Percentiles rank a stretch among this genome's conserved stretches.
These are phyloP conservation scores for Pissodes strobi DNA, from an alignment of 1,140 invertebrate species.

Conservation along the genomic window DNA sequence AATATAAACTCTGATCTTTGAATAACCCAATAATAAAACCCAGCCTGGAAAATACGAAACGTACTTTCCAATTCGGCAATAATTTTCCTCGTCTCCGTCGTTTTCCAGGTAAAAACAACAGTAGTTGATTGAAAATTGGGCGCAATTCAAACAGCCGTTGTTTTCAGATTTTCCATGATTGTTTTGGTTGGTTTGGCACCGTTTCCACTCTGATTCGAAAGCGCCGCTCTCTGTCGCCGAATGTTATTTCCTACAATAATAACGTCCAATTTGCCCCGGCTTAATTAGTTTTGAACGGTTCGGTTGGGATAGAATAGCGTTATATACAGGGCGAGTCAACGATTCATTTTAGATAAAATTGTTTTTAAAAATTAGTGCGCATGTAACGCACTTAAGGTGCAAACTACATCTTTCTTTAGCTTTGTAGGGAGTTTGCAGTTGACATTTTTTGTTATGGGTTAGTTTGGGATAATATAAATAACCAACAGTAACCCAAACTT, in stretches of 20 bases:
- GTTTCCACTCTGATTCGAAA: conserved; percentile 18
- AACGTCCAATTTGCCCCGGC: neutral
- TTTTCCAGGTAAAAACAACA: conserved; percentile 13
- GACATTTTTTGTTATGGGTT: too few species aligned
- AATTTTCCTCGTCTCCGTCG: too few species aligned
- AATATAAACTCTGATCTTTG: too few species aligned
- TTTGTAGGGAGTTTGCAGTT: too few species aligned
- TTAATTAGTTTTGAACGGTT: neutral
- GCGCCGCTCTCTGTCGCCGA: neutral
- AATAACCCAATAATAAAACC: too few species aligned
- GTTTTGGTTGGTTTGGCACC: conserved; percentile 18
- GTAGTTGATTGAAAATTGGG: conserved; percentile 9
- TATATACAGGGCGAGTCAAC: neutral
- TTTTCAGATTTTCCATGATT: conserved; percentile 25
- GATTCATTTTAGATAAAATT: neutral
- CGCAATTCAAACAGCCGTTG: conserved; percentile 14
- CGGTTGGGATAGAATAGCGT: neutral
- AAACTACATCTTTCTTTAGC: too few species aligned
- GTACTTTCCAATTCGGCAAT: neutral
- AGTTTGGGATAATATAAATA: too few species aligned
- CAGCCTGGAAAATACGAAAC: too few species aligned
- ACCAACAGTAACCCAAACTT: too few species aligned
- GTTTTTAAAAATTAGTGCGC: too few species aligned
- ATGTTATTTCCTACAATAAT: conserved; percentile 17
- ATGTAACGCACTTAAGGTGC: too few species aligned